Percentiles rank a stretch among this genome's conserved stretches.
Conservation (phyloP, 2,888 invertebrate species). For the Catotricha subobsoleta region DNA sequence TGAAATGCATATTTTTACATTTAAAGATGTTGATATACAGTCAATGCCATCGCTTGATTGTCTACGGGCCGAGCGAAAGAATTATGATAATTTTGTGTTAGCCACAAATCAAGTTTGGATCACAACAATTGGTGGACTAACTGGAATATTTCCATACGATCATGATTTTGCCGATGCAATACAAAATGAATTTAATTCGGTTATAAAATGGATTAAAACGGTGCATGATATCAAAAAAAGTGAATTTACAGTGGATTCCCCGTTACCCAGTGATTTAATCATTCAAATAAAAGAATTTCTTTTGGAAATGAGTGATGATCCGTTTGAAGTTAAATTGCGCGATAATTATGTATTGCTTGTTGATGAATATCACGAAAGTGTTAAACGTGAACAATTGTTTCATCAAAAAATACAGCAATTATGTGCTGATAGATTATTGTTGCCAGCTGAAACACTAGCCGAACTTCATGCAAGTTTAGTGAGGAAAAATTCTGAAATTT, state of each 20-base stretch:
- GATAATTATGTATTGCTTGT: constrained; percentile 90
- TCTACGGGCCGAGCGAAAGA: constrained; percentile 50
- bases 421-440: constrained; percentile 61
- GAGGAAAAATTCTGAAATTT: constrained; percentile 87
- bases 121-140: constrained; percentile 25
- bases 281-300: constrained; percentile 78
- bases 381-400: constrained; percentile 73
- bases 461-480: constrained; percentile 73
- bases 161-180: constrained; percentile 77
- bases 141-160: constrained; percentile 65
- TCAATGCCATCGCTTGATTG: constrained; percentile 42
- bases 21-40: constrained; percentile 48
- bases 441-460: constrained; percentile 74
- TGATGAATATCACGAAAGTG: constrained; percentile 88
- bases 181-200: constrained; percentile 73
- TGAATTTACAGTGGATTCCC: constrained; percentile 47
- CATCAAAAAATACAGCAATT: constrained; percentile 75
- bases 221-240: constrained; percentile 55
- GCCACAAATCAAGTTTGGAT: constrained; percentile 49
- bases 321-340: constrained; percentile 88
- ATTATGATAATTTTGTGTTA: constrained; percentile 51
- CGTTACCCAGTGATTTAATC: constrained; percentile 72
- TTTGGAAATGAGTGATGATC: constrained; percentile 92
- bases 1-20: constrained; percentile 49
- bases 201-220: constrained; percentile 85